Conservation (phyloP, 1,140 invertebrate species). For the Hylaeus volcanicus region DNA sequence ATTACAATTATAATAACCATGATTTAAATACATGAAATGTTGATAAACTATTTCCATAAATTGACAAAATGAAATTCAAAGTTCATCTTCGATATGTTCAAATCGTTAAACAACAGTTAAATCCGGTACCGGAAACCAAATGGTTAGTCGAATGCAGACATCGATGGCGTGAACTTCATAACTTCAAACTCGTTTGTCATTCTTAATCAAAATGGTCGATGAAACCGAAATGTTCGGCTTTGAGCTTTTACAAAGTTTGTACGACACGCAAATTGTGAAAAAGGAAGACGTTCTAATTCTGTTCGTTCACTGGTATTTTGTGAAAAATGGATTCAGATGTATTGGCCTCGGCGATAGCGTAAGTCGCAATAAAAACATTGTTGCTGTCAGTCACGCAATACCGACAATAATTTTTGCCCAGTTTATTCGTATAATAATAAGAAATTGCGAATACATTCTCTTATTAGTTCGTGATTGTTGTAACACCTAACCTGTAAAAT, state of each 20-base stretch:
- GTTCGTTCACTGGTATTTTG: constrained; percentile 86
- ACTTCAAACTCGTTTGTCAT: constrained; percentile 28
- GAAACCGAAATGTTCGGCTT: constrained; percentile 83
- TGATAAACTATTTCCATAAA: not conserved
- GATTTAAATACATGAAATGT: not conserved
- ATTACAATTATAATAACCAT: not conserved
- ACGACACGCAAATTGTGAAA: constrained; percentile 83
- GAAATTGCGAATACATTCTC: not conserved
- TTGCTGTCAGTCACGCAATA: not conserved
- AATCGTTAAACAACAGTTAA: not conserved
- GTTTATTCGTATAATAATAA: not conserved
- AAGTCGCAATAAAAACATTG: constrained; percentile 52
- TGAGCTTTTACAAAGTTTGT: constrained; percentile 85
- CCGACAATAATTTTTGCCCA: not conserved
- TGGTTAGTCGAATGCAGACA: too few relatives aligned
- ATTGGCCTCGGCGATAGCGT: constrained; percentile 87
- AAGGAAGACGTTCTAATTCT: constrained; percentile 87
- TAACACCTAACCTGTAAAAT: not conserved
- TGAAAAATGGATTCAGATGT: constrained; percentile 86
- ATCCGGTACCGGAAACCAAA: constrained; percentile 1
- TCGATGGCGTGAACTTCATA: constrained; percentile 57
- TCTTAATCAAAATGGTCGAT: constrained; percentile 64
- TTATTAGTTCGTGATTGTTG: not conserved
- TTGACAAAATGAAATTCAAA: not conserved
- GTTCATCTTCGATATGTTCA: not conserved